A percentile compares a stretch with the other conserved stretches of the same genome.
Evolutionary conservation across 2,888 invertebrate genomes (phyloP).

Genomic region (Lycia hirtaria): DNA sequence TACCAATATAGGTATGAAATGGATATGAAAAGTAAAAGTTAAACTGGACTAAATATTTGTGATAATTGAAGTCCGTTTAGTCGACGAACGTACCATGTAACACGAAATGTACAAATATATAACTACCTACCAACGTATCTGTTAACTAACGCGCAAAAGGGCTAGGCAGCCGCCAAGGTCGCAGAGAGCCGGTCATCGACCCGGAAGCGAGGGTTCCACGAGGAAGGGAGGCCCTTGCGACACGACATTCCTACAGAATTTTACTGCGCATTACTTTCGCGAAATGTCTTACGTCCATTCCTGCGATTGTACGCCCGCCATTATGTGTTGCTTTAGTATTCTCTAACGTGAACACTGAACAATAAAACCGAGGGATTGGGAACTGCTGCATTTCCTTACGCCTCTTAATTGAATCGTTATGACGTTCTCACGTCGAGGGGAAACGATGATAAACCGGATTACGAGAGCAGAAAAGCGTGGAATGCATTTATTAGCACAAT

Average conservation of each 20-base stretch:
- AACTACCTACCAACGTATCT: constrained; percentile 12
- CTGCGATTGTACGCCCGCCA: constrained; percentile 36
- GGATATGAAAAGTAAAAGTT: not conserved
- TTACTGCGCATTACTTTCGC: constrained; percentile 56
- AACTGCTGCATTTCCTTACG: constrained; percentile 21
- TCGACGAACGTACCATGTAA: constrained; percentile 29
- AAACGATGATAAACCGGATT: constrained; percentile 6
- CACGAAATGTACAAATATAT: constrained; percentile 32
- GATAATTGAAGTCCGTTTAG: constrained; percentile 20
- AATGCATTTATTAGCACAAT: constrained; percentile 6
- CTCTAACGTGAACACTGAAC: constrained; percentile 33
- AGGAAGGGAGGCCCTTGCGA: constrained; percentile 27
- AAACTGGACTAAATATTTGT: not conserved
- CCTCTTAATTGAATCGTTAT: constrained; percentile 26
- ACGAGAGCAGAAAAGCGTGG: not conserved
- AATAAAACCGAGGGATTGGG: constrained; percentile 24
- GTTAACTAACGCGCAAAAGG: constrained; percentile 47
- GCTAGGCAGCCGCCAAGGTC: constrained; percentile 59
- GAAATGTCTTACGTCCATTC: constrained; percentile 44
- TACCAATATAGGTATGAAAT: not conserved
- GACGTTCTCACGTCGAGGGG: constrained; percentile 8
- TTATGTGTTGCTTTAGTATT: constrained; percentile 36
- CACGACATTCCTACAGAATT: constrained; percentile 53
- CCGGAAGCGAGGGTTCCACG: constrained; percentile 57
- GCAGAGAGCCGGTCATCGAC: constrained; percentile 61